phyloP scores from a whole-genome alignment of 64 coral and sea anemone genomes.

The Porites australiensis region DNA sequence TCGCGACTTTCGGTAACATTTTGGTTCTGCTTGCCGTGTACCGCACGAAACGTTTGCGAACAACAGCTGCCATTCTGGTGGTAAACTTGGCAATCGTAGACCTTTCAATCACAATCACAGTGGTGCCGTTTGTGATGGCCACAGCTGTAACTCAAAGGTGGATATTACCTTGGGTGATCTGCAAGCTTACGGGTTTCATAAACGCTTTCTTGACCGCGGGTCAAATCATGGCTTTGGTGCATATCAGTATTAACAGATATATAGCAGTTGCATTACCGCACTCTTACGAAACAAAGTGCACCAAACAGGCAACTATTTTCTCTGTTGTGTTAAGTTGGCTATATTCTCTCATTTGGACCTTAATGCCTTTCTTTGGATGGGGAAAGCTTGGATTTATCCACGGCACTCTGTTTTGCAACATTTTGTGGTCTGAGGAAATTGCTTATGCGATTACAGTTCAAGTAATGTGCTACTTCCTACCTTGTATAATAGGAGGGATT shows the following conservation, averaged over 20 bases:
- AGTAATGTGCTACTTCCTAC: conserved; percentile 85
- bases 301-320: conserved; percentile 57
- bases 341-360: conserved; percentile 87
- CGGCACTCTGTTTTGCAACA: conserved; percentile 96
- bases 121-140: conserved; percentile 91
- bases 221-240: conserved; percentile 90
- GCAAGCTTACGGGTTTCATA: conserved; percentile 79
- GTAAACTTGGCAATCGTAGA: conserved; percentile 92
- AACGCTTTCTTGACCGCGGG: conserved; percentile 94
- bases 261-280: conserved; percentile 84
- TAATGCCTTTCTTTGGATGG: conserved; percentile 95
- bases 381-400: conserved; percentile 85
- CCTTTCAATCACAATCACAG: conserved; percentile 66
- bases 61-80: conserved; percentile 78
- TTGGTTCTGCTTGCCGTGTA: conserved; percentile 78
- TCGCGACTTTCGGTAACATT: conserved; percentile 83
- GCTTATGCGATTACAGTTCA: conserved; percentile 78
- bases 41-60: conserved; percentile 72
- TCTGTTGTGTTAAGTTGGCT: conserved; percentile 72
- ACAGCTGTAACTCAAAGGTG: conserved; percentile 66
- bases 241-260: conserved; percentile 94
- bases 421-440: conserved; percentile 75
- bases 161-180: conserved; percentile 57
- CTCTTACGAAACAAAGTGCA: conserved; percentile 80
- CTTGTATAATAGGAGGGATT: conserved; percentile 58